Conservation (phyloP, 2,113 vertebrate genomes). For the Pithys albifrons region DNA sequence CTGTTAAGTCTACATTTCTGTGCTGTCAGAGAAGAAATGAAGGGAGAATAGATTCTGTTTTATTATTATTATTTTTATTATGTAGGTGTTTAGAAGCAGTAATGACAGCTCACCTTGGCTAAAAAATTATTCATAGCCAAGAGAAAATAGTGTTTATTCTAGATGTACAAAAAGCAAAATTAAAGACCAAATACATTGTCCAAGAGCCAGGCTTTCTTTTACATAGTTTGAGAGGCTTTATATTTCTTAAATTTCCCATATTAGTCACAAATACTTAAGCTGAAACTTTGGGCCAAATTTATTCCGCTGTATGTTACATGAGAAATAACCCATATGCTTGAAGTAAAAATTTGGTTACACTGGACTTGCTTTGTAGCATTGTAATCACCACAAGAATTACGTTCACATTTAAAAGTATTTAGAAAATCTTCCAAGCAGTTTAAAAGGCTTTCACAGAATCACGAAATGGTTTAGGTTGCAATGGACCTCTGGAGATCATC, state of each 20-base stretch:
- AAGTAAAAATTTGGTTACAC: background rate
- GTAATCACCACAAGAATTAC: conserved; percentile 10
- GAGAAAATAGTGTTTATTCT: background rate
- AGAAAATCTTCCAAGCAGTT: conserved; percentile 27
- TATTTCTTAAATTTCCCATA: conserved; percentile 27
- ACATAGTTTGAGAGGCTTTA: background rate
- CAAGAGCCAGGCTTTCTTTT: background rate
- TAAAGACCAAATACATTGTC: background rate
- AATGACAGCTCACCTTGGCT: background rate
- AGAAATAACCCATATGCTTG: background rate
- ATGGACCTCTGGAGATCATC: background rate
- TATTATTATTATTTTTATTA: background rate
- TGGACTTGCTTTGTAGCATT: background rate
- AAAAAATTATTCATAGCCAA: background rate
- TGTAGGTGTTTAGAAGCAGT: background rate
- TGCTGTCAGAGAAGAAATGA: background rate
- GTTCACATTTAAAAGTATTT: background rate
- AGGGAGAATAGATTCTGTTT: background rate
- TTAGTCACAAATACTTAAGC: conserved; percentile 33
- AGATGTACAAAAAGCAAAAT: conserved; percentile 6
- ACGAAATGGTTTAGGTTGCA: background rate
- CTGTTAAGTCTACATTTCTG: background rate
- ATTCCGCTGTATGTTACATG: background rate
- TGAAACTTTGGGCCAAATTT: conserved; percentile 3
- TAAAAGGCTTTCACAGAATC: background rate